Evolutionary conservation across 30 jellyfish, hydroid and myxozoan species (phyloP), one percentile per base, ranked within the genome.

Genomic region (Aurelia aurita): DNA sequence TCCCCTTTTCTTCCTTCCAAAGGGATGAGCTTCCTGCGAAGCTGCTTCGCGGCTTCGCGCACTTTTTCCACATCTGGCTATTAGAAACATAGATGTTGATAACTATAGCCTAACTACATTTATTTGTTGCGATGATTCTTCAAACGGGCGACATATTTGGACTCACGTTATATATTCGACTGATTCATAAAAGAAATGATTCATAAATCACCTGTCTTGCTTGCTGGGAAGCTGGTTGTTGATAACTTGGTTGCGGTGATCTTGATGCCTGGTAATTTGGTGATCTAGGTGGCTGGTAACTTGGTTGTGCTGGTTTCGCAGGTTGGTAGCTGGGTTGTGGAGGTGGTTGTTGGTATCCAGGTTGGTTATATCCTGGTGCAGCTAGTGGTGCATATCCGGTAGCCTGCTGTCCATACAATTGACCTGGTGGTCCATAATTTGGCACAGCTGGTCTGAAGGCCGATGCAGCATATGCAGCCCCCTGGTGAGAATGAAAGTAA

Each of bases 391-490:
- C 86, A 68, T 67, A 59, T 61, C 92, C 79, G n/a, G 82, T 2
- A 12, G 65, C 69, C 32, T 58, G 85, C 39, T 31, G 39, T 31
- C 3, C 4, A 31, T 31, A 31, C 39, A 31, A 31, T 45, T 69
- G 74, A 47, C 25, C 28, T 18, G 84, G 84, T 72, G 45, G 92
- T 11, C 82, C 87, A 55, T 82, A 89, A 46, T 82, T 80, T 59
- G 59, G 83, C 22, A 87, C 90, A 53, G 87, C 82, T 0, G 97
- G 77, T 25, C 74, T 32, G 58, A 80, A 80, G 9, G 82, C 90
- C 3, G 82, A 7, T 0, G 89, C 86, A 23, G 97, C 96, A 53
- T 46, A 74, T 51, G 95, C 95, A n/a, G 88, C 84, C 19, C 88
- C 87, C 94, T 64, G 55, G 32, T 35, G 28, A 14, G 13, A 69